A percentile compares a stretch with the other conserved stretches of the same genome.
These are phyloP conservation scores for Microctonus hyperodae DNA, from an alignment of 2,888 invertebrate species.

Conservation along the genomic window DNA sequence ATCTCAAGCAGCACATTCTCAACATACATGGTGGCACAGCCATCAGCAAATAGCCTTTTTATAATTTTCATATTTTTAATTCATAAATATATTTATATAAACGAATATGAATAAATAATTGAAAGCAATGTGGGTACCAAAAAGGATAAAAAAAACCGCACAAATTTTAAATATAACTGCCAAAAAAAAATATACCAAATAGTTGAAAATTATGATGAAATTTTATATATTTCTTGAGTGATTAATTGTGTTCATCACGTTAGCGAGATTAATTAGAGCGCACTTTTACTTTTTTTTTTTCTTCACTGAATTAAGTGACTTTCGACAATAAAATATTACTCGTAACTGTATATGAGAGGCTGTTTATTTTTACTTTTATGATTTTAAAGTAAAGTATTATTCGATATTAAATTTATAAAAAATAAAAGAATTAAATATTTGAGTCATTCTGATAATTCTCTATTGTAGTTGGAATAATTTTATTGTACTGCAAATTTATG, in stretches of 20 bases:
- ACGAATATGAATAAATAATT: not conserved
- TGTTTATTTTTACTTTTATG: not conserved
- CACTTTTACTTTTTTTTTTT: too few relatives aligned
- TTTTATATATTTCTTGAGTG: not conserved
- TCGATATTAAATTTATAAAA: not conserved
- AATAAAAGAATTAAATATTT: not conserved
- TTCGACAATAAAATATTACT: not conserved
- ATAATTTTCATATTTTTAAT: not conserved
- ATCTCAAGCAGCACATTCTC: constrained; percentile 63
- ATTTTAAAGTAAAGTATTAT: not conserved
- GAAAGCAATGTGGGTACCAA: not conserved
- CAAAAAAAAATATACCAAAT: constrained; percentile 23
- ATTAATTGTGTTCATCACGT: not conserved
- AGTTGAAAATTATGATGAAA: constrained; percentile 2
- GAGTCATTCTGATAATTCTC: not conserved
- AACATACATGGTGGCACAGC: constrained; percentile 59
- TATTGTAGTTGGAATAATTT: too few relatives aligned
- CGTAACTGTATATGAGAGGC: not conserved
- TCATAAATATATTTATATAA: constrained; percentile 6
- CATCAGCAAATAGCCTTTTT: constrained; percentile 50
- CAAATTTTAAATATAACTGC: constrained; percentile 25
- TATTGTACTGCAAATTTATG: not conserved
- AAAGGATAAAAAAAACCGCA: constrained; percentile 27
- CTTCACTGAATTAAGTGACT: too few relatives aligned
- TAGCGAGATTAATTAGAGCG: not conserved